Percentiles rank a stretch among this genome's conserved stretches.
Conservation (phyloP, 2,888 invertebrate species). For the Acleris sparsana region DNA sequence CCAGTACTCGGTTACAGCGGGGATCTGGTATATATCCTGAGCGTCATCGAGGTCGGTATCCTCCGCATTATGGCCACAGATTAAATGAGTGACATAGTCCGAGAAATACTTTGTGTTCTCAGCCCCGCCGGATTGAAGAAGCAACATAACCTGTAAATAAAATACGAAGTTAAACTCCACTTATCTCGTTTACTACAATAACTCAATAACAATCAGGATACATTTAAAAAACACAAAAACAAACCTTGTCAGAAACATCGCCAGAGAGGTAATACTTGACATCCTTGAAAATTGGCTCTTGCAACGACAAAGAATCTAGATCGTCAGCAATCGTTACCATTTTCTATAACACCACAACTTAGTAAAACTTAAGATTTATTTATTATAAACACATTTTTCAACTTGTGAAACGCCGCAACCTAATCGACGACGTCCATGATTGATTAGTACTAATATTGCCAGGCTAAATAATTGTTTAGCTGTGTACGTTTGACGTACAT, state of each 20-base stretch:
- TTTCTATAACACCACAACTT: conserved; percentile 60
- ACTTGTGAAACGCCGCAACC: conserved; percentile 64
- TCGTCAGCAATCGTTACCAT: conserved; percentile 82
- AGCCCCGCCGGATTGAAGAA: conserved; percentile 93
- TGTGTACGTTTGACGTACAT: neutral
- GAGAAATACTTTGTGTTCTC: conserved; percentile 94
- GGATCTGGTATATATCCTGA: conserved; percentile 95
- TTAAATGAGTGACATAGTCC: conserved; percentile 96
- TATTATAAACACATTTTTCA: conserved; percentile 65
- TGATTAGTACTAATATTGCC: conserved; percentile 50
- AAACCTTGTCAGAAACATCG: conserved; percentile 89
- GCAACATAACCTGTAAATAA: conserved; percentile 87
- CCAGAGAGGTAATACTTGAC: conserved; percentile 93
- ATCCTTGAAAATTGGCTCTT: conserved; percentile 89
- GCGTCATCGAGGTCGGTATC: conserved; percentile 95
- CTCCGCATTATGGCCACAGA: conserved; percentile 92
- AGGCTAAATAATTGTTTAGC: conserved; percentile 31
- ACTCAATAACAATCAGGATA: conserved; percentile 42
- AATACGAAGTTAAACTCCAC: conserved; percentile 37
- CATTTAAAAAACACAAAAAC: conserved; percentile 60
- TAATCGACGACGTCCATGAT: conserved; percentile 72
- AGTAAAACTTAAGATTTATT: conserved; percentile 45
- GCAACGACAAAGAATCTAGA: conserved; percentile 79
- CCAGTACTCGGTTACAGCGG: conserved; percentile 95
- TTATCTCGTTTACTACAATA: conserved; percentile 5